Conservation (phyloP, 2,888 invertebrate species). For the Andrena camellia region DNA sequence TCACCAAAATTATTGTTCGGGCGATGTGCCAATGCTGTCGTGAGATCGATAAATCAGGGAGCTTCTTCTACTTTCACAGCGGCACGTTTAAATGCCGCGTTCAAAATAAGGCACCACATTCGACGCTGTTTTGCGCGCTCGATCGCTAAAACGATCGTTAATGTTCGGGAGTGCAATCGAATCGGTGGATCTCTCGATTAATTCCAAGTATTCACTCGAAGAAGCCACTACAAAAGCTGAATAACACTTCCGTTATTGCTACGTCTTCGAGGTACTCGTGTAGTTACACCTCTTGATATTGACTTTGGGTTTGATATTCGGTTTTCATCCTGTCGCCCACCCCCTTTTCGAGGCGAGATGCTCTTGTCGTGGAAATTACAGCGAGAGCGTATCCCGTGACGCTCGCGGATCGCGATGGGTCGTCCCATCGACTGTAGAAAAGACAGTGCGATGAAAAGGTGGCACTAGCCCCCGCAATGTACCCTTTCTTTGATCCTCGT, state of each 20-base stretch:
- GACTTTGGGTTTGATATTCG: conserved; percentile 45
- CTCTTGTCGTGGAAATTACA: neutral
- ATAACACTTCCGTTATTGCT: conserved; percentile 34
- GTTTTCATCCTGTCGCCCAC: neutral
- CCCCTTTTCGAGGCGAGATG: neutral
- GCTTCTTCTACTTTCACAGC: conserved; percentile 77
- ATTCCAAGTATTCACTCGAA: conserved; percentile 1
- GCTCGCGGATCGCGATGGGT: neutral
- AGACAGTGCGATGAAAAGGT: conserved; percentile 19
- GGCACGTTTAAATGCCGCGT: conserved; percentile 73
- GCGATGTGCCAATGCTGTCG: conserved; percentile 18
- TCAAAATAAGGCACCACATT: conserved; percentile 84
- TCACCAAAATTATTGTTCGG: conserved; percentile 29
- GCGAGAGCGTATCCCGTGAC: neutral
- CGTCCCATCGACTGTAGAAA: conserved; percentile 16
- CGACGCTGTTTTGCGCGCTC: conserved; percentile 65
- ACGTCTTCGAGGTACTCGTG: conserved; percentile 2
- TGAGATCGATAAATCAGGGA: conserved; percentile 48
- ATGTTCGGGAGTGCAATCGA: conserved; percentile 41
- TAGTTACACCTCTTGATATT: conserved; percentile 41
- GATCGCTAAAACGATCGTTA: conserved; percentile 51
- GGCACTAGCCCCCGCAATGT: conserved; percentile 33
- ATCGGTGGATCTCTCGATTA: conserved; percentile 40
- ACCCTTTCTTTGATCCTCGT: conserved; percentile 62
- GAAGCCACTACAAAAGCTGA: conserved; percentile 47